Conservation (phyloP, 2,888 invertebrate genomes). For the Caenorhabditis plicata region DNA sequence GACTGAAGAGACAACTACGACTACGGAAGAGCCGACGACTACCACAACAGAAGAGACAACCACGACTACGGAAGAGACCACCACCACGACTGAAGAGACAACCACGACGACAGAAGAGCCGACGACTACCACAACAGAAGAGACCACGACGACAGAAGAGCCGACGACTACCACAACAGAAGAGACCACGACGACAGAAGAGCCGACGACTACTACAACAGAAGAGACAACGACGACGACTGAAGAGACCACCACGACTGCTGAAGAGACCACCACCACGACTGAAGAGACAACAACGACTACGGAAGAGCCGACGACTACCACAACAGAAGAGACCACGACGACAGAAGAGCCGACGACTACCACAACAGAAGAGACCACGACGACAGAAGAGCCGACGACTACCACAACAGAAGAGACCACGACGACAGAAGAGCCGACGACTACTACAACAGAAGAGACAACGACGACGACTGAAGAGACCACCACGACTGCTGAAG, state of each 20-base stretch:
- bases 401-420: not conserved
- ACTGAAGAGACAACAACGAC: too few species aligned
- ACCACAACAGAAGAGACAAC: too few species aligned
- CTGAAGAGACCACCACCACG: conserved; percentile 3
- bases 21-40: too few species aligned
- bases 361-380: conserved; percentile 1
- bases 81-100: conserved; percentile 1
- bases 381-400: not conserved
- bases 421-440: not conserved
- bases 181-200: not conserved
- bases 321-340: not conserved
- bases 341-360: conserved; percentile 5
- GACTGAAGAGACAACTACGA: conserved; percentile 7
- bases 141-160: conserved; percentile 8
- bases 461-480: too few species aligned
- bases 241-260: conserved; percentile 1
- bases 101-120: conserved; percentile 2
- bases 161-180: conserved; percentile 6
- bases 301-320: too few species aligned
- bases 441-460: too few species aligned
- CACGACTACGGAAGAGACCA: too few species aligned
- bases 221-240: not conserved
- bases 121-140: not conserved
- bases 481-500: not conserved
- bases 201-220: not conserved